Percentiles rank a stretch among this genome's conserved stretches.
Conservation (phyloP, 1,140 invertebrate species). For the Potamilus streckersoni region DNA sequence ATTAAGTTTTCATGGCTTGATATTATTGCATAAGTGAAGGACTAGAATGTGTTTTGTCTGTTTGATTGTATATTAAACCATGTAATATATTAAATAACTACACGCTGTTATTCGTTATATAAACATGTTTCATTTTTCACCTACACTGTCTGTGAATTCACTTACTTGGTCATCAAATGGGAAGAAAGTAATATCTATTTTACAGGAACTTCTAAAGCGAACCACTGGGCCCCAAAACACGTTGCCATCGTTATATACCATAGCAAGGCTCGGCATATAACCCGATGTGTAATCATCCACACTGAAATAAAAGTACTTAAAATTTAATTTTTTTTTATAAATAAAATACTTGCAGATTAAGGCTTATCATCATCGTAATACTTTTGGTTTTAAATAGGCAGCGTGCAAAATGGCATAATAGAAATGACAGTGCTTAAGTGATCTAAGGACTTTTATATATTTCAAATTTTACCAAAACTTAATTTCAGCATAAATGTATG, state of each 20-base stretch:
- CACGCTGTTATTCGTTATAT: too few relatives aligned
- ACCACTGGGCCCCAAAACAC: conserved; percentile 66
- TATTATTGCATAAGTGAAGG: too few relatives aligned
- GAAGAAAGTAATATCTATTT: conserved; percentile 99
- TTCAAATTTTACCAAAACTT: too few relatives aligned
- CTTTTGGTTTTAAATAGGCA: background rate
- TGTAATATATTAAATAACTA: too few relatives aligned
- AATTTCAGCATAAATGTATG: too few relatives aligned
- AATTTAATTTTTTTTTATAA: background rate
- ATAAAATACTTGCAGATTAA: background rate
- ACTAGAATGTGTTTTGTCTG: too few relatives aligned
- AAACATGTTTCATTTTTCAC: too few relatives aligned
- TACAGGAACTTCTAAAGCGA: conserved; percentile 72
- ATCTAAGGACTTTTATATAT: too few relatives aligned
- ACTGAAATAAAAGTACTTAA: conserved; percentile 31
- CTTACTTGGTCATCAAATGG: conserved; percentile 93
- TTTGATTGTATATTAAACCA: too few relatives aligned
- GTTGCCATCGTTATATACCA: conserved; percentile 58
- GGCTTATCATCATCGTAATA: background rate
- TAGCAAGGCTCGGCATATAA: conserved; percentile 70
- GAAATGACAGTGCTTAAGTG: too few relatives aligned
- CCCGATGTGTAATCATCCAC: conserved; percentile 65
- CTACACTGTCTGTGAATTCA: background rate
- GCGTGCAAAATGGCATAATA: too few relatives aligned
- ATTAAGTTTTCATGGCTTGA: too few relatives aligned